Evolutionary conservation across 2,113 vertebrate genomes (phyloP).

Genomic region (Empidonax alnorum): DNA sequence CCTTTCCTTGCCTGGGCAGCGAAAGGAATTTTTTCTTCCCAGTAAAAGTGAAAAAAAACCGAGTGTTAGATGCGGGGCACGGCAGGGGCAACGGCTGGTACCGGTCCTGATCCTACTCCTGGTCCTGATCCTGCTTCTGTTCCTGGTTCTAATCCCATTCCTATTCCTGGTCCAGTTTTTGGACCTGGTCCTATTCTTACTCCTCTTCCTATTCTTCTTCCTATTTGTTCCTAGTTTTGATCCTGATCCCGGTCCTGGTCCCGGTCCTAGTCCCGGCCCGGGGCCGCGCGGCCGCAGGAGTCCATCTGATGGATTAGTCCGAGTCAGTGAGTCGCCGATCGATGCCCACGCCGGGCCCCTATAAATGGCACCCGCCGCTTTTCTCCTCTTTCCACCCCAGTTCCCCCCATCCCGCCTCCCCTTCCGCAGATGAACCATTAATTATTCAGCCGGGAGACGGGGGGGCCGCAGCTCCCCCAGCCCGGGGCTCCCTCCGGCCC

Average conservation of each 20-base stretch:
- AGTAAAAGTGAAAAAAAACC: neutral
- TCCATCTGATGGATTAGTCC: constrained; percentile 8
- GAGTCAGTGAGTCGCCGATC: constrained; percentile 53
- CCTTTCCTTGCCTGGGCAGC: neutral
- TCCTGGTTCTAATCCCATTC: neutral
- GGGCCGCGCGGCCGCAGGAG: neutral
- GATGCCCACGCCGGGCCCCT: constrained; percentile 30
- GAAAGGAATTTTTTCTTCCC: neutral
- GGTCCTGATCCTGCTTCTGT: neutral
- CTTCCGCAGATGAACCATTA: constrained; percentile 25
- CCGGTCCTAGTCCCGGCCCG: neutral
- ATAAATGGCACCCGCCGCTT: constrained; percentile 12
- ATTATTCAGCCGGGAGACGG: constrained; percentile 72
- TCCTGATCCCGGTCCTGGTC: neutral
- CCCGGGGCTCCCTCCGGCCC: neutral
- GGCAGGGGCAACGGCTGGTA: too few relatives aligned
- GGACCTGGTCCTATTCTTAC: neutral
- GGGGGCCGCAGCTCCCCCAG: neutral
- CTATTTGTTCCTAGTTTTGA: neutral
- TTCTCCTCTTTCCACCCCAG: constrained; percentile 38
- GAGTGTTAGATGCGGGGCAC: accelerated
- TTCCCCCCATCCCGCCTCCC: neutral
- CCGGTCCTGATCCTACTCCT: neutral
- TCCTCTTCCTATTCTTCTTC: neutral
- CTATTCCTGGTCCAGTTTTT: neutral